These are phyloP conservation scores for Eulemur coronatus DNA, from an alignment of 2,797 vertebrate species.

Conservation along the genomic window DNA sequence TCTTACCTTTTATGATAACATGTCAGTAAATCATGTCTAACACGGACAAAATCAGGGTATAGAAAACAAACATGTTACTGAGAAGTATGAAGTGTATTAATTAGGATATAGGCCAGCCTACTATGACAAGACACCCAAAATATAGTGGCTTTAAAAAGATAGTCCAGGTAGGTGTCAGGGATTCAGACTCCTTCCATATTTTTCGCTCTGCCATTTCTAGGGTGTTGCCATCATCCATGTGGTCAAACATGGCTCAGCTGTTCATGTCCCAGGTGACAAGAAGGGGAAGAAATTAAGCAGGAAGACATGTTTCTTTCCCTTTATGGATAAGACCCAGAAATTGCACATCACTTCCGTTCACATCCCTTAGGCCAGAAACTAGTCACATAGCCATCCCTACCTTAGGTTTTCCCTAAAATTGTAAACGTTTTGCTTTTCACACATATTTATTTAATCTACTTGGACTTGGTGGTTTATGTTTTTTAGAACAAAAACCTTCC, in stretches of 20 bases:
- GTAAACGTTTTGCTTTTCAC: constrained; percentile 1
- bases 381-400: not conserved
- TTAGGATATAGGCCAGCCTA: not conserved
- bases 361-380: not conserved
- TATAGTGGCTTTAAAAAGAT: not conserved
- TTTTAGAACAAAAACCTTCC: not conserved
- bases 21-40: not conserved
- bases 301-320: not conserved
- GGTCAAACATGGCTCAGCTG: not conserved
- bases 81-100: not conserved
- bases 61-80: not conserved
- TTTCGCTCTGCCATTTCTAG: not conserved
- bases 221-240: not conserved
- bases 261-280: not conserved
- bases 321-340: not conserved
- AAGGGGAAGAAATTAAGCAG: not conserved
- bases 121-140: not conserved
- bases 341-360: not conserved
- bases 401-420: constrained; percentile 19
- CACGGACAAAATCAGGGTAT: not conserved
- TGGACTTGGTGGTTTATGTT: not conserved
- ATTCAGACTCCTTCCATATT: not conserved
- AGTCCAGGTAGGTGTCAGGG: not conserved
- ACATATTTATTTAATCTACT: constrained; percentile 1
- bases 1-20: not conserved